Evolutionary conservation across 2,888 invertebrate genomes (phyloP), one percentile per base, ranked within the genome.

Genomic region (Auanema freiburgensis): DNA sequence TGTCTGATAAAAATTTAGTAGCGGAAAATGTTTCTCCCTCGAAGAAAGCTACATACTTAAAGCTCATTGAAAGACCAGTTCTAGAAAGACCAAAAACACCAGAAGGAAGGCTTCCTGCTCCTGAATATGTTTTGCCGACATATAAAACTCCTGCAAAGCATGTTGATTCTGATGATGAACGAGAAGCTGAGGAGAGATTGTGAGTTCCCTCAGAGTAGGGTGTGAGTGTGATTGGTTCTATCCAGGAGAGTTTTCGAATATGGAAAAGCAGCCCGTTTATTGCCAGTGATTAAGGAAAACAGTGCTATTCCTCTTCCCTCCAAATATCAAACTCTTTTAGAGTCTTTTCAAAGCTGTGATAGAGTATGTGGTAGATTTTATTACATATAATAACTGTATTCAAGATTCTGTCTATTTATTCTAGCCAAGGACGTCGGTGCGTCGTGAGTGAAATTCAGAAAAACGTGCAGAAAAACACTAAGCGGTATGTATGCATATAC

Each of bases 371-470:
- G 4, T 14, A 2, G 18, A 33, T 2, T n/a, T 57, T 18, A 18
- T 44, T 23, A 16, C 14, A 41, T 3, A 14, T 14, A 23, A 11
- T 46, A 5, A 25, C 49, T 50, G 10, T 33, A 2, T 56, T 57
- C 46, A 25, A 63, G 63, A 57, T 63, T 52, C 18, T 63, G 23
- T 63, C 63, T 2, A 57, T 63, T 14, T 57, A 53, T 24, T 16
- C 24, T 4, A 46, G 52, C 11, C 57, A 55, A 16, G 63, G 63
- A 21, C 51, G 50, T 2, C 57, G 63, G 11, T 57, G 56, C 23
- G 58, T 49, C 18, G 50, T 42, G 11, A 52, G 42, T 4, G 57
- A 57, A 25, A 50, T 63, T 21, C 42, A 33, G 46, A 57, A 63
- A 40, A 63, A 63, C 43, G 57, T 58, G 12, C 40, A 24, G 24